Percentiles rank a stretch among this genome's conserved stretches.
phyloP scores from a whole-genome alignment of 2,888 invertebrate species.

The Drosophila greeni region DNA sequence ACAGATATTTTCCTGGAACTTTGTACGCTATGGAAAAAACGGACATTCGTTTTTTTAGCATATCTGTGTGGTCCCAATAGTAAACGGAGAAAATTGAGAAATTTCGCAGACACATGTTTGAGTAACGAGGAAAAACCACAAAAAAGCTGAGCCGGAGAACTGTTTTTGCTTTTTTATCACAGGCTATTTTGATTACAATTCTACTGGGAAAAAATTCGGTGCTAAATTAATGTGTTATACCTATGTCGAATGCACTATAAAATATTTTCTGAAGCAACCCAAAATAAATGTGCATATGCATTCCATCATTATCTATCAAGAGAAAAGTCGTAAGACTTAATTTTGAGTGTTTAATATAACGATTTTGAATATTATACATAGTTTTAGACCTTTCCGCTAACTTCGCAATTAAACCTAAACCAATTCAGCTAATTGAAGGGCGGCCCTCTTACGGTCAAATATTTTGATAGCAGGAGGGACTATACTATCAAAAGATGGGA shows the following conservation, averaged over 20 bases:
- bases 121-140: constrained; percentile 3
- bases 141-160: background rate
- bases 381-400: background rate
- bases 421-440: background rate
- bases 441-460: constrained; percentile 42
- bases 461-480: constrained; percentile 45
- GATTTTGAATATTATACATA: background rate
- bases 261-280: background rate
- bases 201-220: background rate
- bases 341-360: background rate
- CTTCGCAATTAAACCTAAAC: background rate
- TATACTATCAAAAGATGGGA: constrained; percentile 23
- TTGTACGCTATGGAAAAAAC: constrained; percentile 46
- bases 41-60: constrained; percentile 66
- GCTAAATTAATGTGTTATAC: background rate
- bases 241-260: background rate
- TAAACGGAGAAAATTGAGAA: constrained; percentile 50
- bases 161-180: background rate
- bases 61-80: constrained; percentile 56
- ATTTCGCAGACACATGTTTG: constrained; percentile 10
- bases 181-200: constrained; percentile 10
- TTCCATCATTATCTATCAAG: background rate
- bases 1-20: constrained; percentile 68
- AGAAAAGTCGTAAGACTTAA: too few species aligned
- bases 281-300: background rate